phyloP scores from a whole-genome alignment of 1,140 invertebrate genomes.

The Aethina tumida region DNA sequence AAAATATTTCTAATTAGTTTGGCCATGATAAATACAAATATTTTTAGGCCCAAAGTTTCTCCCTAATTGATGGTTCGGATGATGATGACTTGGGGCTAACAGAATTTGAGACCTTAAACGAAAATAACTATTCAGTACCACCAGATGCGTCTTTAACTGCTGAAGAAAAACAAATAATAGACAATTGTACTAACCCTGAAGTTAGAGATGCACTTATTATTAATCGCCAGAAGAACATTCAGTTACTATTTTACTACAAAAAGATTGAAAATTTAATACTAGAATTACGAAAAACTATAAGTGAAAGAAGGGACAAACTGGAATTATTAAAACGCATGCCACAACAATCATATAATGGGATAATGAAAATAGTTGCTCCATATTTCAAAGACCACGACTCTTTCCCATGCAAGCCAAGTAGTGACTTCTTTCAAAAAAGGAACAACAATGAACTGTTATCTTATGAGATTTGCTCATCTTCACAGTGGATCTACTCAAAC shows the following conservation, averaged over 20 bases:
- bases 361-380: slow-evolving; percentile 26
- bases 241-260: slow-evolving; percentile 19
- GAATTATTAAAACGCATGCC: slow-evolving; percentile 4
- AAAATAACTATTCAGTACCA: too few species aligned
- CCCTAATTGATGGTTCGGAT: too few species aligned
- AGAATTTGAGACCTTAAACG: too few species aligned
- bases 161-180: slow-evolving; percentile 18
- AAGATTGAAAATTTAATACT: slow-evolving; percentile 20
- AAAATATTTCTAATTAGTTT: too few species aligned
- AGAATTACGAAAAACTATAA: slow-evolving; percentile 16
- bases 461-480: slow-evolving; percentile 16
- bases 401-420: slow-evolving; percentile 26
- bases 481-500: slow-evolving; percentile 19
- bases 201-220: slow-evolving; percentile 18
- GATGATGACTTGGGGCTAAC: too few species aligned
- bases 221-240: slow-evolving; percentile 21
- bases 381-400: slow-evolving; percentile 30
- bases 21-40: too few species aligned
- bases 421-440: slow-evolving; percentile 22
- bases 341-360: too few species aligned
- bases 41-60: too few species aligned
- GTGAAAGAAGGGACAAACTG: slow-evolving; percentile 8
- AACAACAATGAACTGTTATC: slow-evolving; percentile 20
- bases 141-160: slow-evolving; percentile 10
- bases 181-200: slow-evolving; percentile 17